Conservation (phyloP, 64 coral and sea anemone genomes). For the Actinia tenebrosa region DNA sequence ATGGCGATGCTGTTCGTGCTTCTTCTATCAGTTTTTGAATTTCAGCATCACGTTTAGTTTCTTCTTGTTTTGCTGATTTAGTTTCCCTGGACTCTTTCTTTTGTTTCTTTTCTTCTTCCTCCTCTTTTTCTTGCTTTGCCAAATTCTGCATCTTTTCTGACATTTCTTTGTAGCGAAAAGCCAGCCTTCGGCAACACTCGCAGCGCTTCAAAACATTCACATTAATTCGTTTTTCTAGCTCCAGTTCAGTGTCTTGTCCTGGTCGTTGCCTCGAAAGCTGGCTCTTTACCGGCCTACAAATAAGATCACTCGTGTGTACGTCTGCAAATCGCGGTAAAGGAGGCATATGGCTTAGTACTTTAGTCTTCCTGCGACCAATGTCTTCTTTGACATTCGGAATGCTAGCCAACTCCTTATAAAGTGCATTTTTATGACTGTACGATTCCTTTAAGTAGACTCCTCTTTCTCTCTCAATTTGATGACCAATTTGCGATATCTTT, state of each 20-base stretch:
- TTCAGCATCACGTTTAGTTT: background rate
- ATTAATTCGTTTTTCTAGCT: slow-evolving; percentile 34
- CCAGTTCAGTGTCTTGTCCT: slow-evolving; percentile 10
- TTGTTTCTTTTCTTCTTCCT: background rate
- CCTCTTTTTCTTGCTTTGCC: background rate
- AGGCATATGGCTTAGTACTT: background rate
- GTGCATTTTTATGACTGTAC: slow-evolving; percentile 48
- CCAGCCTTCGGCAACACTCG: slow-evolving; percentile 44
- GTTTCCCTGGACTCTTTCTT: slow-evolving; percentile 10
- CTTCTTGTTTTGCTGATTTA: background rate
- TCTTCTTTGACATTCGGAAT: slow-evolving; percentile 4
- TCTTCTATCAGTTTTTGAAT: slow-evolving; percentile 9
- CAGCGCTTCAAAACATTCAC: slow-evolving; percentile 55
- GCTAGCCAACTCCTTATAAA: slow-evolving; percentile 49
- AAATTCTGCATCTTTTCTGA: background rate
- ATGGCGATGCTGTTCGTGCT: background rate
- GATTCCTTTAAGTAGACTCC: slow-evolving; percentile 42
- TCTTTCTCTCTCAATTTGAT: slow-evolving; percentile 44
- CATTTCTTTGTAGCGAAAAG: slow-evolving; percentile 33
- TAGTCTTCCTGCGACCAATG: background rate
- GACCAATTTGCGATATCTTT: slow-evolving; percentile 35
- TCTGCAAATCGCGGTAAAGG: background rate
- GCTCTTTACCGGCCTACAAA: slow-evolving; percentile 19
- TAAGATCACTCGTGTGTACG: slow-evolving; percentile 12
- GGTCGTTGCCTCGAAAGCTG: slow-evolving; percentile 1